Conservation (phyloP, 2,888 invertebrate genomes). For the Cantharis lateralis region DNA sequence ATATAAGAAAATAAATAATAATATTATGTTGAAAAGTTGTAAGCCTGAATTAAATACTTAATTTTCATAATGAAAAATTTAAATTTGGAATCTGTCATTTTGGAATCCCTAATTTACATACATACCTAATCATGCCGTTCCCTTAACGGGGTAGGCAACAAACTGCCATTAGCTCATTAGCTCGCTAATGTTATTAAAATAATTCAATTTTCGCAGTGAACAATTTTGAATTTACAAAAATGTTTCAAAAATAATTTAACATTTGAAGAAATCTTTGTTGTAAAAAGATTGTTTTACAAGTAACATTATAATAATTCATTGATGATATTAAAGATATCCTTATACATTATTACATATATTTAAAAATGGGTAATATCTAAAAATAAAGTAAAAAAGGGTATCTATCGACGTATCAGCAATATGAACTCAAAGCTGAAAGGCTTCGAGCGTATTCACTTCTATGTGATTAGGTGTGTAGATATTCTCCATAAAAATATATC, state of each 20-base stretch:
- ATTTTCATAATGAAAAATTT: not conserved
- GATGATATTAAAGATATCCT: not conserved
- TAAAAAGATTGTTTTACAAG: not conserved
- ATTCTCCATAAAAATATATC: conserved; percentile 30
- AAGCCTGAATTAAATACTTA: not conserved
- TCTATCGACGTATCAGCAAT: conserved; percentile 28
- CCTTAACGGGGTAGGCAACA: not conserved
- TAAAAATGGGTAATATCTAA: conserved; percentile 16
- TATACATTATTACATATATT: conserved; percentile 1
- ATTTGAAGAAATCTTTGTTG: not conserved
- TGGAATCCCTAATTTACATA: not conserved
- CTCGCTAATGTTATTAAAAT: not conserved
- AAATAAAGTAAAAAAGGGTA: conserved; percentile 25
- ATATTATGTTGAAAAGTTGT: not conserved
- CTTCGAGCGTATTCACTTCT: conserved; percentile 28
- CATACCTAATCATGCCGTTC: not conserved
- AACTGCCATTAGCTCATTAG: not conserved
- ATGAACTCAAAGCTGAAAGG: conserved; percentile 29
- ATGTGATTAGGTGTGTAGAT: conserved; percentile 31
- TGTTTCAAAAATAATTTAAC: not conserved
- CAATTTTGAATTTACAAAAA: not conserved
- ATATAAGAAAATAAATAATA: not conserved
- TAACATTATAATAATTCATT: not conserved
- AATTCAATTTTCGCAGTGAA: not conserved
- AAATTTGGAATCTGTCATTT: not conserved